Percentiles rank a stretch among this genome's conserved stretches.
Conservation (phyloP, 2,113 vertebrate genomes). For the Macrotis lagotis region DNA sequence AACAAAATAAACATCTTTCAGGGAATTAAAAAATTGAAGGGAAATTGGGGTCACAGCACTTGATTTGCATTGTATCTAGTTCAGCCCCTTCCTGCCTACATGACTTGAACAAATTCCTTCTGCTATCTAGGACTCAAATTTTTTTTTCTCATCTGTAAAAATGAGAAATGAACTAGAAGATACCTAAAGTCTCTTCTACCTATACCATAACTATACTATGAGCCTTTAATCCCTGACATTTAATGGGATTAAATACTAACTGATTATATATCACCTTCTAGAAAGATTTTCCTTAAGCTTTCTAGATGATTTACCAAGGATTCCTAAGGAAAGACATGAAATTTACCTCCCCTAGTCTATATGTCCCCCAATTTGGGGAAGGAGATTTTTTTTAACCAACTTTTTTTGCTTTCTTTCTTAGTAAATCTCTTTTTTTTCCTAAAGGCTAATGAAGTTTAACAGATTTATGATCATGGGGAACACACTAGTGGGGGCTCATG, state of each 20-base stretch:
- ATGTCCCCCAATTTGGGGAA: neutral
- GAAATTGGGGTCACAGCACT: neutral
- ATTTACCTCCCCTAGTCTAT: neutral
- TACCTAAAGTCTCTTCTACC: neutral
- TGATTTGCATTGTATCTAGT: neutral
- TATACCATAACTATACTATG: neutral
- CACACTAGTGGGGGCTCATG: neutral
- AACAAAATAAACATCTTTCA: neutral
- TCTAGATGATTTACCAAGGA: neutral
- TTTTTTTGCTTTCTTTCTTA: neutral
- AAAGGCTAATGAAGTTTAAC: neutral
- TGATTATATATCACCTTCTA: neutral
- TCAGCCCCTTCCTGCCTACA: neutral
- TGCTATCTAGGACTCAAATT: neutral
- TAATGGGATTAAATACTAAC: neutral
- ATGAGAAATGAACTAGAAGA: neutral
- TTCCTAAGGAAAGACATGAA: too few species aligned
- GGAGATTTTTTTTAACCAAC: neutral
- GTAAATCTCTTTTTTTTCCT: too few species aligned
- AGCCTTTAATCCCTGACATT: neutral
- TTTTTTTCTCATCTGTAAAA: neutral
- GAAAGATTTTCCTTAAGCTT: neutral
- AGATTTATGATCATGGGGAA: neutral
- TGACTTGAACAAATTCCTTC: neutral
- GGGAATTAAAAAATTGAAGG: neutral